Evolutionary conservation across 2,113 vertebrate genomes (phyloP).

Genomic region (Chascanopsetta lugubris): DNA sequence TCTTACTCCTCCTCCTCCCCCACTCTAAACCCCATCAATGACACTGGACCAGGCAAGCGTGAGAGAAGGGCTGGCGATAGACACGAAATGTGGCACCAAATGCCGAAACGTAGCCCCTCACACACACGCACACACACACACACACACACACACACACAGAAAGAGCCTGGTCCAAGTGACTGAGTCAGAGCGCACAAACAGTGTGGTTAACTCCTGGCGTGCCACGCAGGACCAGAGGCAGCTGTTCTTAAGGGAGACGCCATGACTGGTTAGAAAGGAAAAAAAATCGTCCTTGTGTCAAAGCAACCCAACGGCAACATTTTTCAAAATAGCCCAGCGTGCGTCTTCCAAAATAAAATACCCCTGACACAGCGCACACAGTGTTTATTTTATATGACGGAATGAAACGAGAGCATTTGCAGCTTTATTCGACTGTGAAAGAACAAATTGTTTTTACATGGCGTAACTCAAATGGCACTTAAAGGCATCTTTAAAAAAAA

Average conservation of each 20-base stretch:
- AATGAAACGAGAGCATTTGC: not conserved
- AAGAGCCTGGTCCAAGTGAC: no score
- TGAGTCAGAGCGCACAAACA: no score
- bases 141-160: no score
- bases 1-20: conserved; percentile 28
- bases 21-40: conserved; percentile 65
- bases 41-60: conserved; percentile 82
- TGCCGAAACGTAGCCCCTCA: conserved; percentile 70
- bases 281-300: conserved; percentile 50
- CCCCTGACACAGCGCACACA: not conserved
- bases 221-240: conserved; percentile 66
- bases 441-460: conserved; percentile 2
- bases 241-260: conserved; percentile 69
- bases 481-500: conserved; percentile 12
- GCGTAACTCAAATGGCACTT: conserved; percentile 12
- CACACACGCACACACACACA: conserved; percentile 47
- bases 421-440: conserved; percentile 14
- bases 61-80: conserved; percentile 84
- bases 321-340: conserved; percentile 21
- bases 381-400: not conserved
- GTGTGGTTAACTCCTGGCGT: conserved; percentile 74
- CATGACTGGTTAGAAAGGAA: conserved; percentile 35
- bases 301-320: conserved; percentile 12
- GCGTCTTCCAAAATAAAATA: conserved; percentile 10
- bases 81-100: conserved; percentile 83